A percentile compares a stretch with the other conserved stretches of the same genome.
Conservation (phyloP, 1,140 invertebrate genomes). For the Lasioglossum albipes region DNA sequence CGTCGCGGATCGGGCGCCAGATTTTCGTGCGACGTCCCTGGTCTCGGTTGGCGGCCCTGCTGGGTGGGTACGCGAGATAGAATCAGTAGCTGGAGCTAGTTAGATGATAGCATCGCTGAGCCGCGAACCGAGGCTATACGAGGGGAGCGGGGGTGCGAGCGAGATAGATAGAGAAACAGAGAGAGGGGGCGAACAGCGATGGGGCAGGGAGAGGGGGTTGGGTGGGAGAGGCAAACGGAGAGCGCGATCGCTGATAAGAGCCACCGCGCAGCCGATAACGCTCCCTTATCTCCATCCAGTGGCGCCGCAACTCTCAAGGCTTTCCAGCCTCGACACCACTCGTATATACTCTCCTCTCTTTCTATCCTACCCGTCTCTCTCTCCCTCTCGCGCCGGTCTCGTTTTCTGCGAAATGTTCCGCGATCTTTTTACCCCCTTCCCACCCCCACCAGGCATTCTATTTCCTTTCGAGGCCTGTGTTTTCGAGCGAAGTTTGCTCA, state of each 20-base stretch:
- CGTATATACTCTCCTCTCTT: conserved; percentile 38
- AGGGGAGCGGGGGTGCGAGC: conserved; percentile 23
- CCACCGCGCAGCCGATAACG: conserved; percentile 77
- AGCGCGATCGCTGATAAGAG: conserved; percentile 78
- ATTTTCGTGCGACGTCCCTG: conserved; percentile 71
- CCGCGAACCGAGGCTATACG: conserved; percentile 74
- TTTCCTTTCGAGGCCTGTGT: conserved; percentile 19
- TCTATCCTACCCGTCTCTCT: not conserved
- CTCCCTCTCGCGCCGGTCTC: conserved; percentile 27
- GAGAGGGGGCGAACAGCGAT: conserved; percentile 37
- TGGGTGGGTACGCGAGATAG: conserved; percentile 78
- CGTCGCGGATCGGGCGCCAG: conserved; percentile 42
- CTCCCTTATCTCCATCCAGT: conserved; percentile 79
- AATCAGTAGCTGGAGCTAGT: conserved; percentile 81
- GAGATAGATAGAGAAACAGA: conserved; percentile 46
- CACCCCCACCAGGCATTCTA: not conserved
- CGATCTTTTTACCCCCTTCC: conserved; percentile 28
- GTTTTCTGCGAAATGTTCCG: conserved; percentile 44
- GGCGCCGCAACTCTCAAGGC: conserved; percentile 80
- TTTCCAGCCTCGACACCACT: conserved; percentile 63
- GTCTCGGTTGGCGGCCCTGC: conserved; percentile 73
- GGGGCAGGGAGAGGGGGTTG: conserved; percentile 19
- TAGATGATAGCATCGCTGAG: conserved; percentile 79
- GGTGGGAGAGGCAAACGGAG: conserved; percentile 54
- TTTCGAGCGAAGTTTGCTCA: not conserved